phyloP scores from a whole-genome alignment of 2,113 vertebrate species.

The Smithornis capensis region DNA sequence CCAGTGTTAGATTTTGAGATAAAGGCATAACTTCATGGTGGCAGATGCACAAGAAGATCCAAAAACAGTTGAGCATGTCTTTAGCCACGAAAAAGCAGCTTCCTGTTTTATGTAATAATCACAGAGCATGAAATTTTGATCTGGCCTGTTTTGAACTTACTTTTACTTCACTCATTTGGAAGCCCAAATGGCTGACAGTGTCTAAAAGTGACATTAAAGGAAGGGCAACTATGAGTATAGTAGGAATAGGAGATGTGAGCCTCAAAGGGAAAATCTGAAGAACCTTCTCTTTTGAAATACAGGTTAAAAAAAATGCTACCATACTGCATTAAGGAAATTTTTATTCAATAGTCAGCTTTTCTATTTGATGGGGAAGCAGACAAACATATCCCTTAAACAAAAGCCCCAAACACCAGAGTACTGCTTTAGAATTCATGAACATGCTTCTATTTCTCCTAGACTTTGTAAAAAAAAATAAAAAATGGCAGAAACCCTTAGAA shows the following conservation, averaged over 20 bases:
- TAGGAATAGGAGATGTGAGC: background rate
- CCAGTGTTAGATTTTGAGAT: background rate
- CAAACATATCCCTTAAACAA: background rate
- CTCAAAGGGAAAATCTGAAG: background rate
- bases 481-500: background rate
- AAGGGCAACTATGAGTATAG: background rate
- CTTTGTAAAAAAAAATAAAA: background rate
- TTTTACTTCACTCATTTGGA: background rate
- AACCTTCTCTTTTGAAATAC: background rate
- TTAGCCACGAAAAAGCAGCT: background rate
- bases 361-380: background rate
- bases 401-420: background rate
- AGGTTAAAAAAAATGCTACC: background rate
- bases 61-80: background rate
- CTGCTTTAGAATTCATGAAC: background rate
- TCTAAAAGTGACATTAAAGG: background rate
- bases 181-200: background rate
- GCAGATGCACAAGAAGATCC: background rate
- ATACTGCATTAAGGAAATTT: background rate
- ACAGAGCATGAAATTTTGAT: background rate
- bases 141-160: background rate
- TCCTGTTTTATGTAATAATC: background rate
- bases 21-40: background rate
- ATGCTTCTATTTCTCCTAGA: background rate
- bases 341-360: background rate